Base-by-base conservation (phyloP, 2,888 invertebrate genomes). In the Netelia fuscicornis region DNA sequence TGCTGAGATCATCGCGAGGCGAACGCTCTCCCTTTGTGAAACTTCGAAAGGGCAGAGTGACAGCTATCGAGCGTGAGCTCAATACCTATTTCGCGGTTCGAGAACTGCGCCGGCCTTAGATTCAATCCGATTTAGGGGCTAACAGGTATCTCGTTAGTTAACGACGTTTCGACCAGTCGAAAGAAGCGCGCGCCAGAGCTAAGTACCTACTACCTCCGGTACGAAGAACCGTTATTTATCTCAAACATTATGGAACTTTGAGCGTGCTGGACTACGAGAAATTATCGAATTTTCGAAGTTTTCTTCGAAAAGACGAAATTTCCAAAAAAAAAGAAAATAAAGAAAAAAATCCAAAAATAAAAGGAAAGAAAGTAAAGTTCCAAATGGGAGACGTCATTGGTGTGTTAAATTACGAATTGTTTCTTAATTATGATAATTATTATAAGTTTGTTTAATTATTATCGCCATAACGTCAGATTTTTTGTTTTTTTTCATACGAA, bases 41-140 rank as follows among this genome's bases (percentile, higher is more conserved):
- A 52, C 44, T 60, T 81, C 42, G 2, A 56, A 42, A 48, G 65
- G 48, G 70, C 23, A 62, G 23, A 2, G 20, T 37, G 20, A 44
- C 30, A n/a, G 52, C 25, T 64, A 72, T 80, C 58, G 30, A 56
- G 68, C 83, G 56, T 67, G 44, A 82, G 82, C 81, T 85, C 81
- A 89, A 91, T 89, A 89, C 87, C 89, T 89, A 90, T 89, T 90
- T 89, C 84, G 68, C 88, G 86, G 83, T 83, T 80, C 84, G 86
- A 89, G 89, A 87, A 88, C 90, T 90, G 90, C 91, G 91, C 90
- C 89, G 88, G 91, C 90, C 91, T 91, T 90, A 89, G 89, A 83
- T 88, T 87, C 90, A 89, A 93, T 93, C 91, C 89, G 89, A 92
- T 93, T 93, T 91, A 90, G 90, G 89, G 89, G 90, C 91, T 93